Conservation (phyloP, 2,113 vertebrate species). For the Thalassoma bifasciatum region DNA sequence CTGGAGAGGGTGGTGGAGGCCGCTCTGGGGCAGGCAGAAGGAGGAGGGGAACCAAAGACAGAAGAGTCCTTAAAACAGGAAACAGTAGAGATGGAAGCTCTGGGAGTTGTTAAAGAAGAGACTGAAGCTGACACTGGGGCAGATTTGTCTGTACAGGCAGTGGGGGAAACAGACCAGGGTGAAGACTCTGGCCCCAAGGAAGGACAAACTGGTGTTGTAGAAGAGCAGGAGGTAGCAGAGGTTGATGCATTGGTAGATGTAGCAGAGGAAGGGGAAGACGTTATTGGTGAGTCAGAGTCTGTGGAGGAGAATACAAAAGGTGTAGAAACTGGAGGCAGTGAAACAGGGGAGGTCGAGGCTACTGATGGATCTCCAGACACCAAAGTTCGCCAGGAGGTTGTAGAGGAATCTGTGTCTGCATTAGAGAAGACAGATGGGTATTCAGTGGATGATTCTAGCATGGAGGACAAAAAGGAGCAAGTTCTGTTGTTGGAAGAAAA, state of each 20-base stretch:
- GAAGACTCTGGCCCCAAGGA: constrained; percentile 9
- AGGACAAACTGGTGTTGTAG: constrained; percentile 14
- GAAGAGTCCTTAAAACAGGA: constrained; percentile 30
- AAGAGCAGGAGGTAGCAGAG: constrained; percentile 29
- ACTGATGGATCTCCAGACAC: constrained; percentile 29
- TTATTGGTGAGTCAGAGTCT: neutral
- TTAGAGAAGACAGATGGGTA: constrained; percentile 26
- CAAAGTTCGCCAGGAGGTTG: constrained; percentile 29
- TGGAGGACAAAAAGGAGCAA: constrained; percentile 20
- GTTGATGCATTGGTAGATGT: constrained; percentile 22
- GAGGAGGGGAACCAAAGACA: constrained; percentile 34
- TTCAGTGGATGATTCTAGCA: constrained; percentile 6
- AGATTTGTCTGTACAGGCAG: constrained; percentile 26
- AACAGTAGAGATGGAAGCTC: neutral
- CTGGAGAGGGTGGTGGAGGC: constrained; percentile 74
- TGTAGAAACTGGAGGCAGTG: constrained; percentile 26
- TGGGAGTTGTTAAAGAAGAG: neutral
- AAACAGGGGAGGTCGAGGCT: constrained; percentile 25
- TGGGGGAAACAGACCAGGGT: constrained; percentile 4
- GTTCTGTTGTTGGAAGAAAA: constrained; percentile 22
- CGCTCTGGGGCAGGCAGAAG: constrained; percentile 51
- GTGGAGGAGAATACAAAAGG: constrained; percentile 22
- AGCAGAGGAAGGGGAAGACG: constrained; percentile 18
- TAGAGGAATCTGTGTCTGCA: constrained; percentile 9
- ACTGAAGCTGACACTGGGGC: constrained; percentile 23